Percentiles rank a stretch among this genome's conserved stretches.
Evolutionary conservation across 2,797 vertebrate genomes (phyloP).

Genomic region (Delichon dasypus): DNA sequence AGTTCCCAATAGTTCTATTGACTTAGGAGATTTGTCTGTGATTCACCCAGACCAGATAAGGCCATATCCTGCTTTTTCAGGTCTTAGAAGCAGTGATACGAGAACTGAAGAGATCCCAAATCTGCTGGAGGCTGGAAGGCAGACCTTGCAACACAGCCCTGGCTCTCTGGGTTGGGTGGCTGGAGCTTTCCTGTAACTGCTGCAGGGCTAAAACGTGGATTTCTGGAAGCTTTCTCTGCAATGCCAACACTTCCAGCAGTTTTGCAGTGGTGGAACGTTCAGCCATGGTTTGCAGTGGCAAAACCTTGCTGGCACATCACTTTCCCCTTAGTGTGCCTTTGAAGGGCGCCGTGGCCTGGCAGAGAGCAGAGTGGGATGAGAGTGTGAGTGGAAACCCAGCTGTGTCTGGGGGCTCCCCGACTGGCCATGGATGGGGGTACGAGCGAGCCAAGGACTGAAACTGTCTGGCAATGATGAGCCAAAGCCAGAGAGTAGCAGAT

Average conservation of each 20-base stretch:
- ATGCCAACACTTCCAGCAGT: fast-evolving
- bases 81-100: neutral
- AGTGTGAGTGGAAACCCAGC: neutral
- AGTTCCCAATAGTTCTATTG: neutral
- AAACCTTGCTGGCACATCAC: neutral
- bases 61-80: neutral
- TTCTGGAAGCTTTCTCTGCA: neutral
- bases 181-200: neutral
- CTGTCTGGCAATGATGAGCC: neutral
- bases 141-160: neutral
- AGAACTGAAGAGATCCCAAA: neutral
- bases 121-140: neutral
- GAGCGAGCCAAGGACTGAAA: fast-evolving
- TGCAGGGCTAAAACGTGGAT: neutral
- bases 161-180: neutral
- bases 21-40: neutral
- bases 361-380: fast-evolving
- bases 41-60: neutral
- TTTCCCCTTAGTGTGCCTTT: neutral
- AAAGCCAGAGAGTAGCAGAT: neutral
- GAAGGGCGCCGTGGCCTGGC: fast-evolving
- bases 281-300: neutral
- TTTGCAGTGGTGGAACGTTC: neutral
- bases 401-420: neutral
- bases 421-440: fast-evolving